phyloP scores from a whole-genome alignment of 23 tunicate genomes.

The Halocynthia roretzi region DNA sequence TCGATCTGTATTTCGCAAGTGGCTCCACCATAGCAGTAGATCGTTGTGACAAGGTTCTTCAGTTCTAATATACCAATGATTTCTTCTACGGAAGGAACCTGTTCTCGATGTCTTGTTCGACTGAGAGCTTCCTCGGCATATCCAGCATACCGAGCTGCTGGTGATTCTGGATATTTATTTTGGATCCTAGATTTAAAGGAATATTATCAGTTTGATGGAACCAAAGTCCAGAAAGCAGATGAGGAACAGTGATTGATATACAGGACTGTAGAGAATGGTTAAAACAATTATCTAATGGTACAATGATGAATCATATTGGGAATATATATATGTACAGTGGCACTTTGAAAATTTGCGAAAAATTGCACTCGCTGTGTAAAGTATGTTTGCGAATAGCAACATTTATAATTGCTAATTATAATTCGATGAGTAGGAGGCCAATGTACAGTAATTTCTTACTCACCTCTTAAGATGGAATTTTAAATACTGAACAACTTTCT shows the following conservation, averaged over 20 bases:
- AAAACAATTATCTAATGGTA: too few relatives aligned
- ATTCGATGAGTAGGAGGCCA: too few relatives aligned
- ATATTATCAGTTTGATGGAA: background rate
- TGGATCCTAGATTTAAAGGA: conserved; percentile 30
- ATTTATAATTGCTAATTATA: background rate
- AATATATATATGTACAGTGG: background rate
- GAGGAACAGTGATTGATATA: background rate
- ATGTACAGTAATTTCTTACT: background rate
- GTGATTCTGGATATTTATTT: conserved; percentile 65
- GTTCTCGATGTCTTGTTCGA: conserved; percentile 56
- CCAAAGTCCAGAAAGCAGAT: too few relatives aligned
- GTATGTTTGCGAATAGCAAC: background rate
- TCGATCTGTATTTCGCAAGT: conserved; percentile 79
- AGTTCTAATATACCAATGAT: conserved; percentile 60
- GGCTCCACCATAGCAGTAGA: conserved; percentile 86
- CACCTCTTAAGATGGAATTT: conserved; percentile 71
- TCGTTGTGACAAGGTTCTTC: conserved; percentile 55
- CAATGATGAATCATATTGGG: too few relatives aligned
- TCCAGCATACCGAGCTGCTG: conserved; percentile 66
- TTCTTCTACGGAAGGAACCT: conserved; percentile 77
- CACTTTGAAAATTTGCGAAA: background rate
- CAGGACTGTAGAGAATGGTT: background rate
- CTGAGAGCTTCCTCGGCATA: conserved; percentile 57
- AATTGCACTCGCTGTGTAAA: too few relatives aligned
- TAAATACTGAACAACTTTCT: conserved; percentile 59